phyloP scores from a whole-genome alignment of 92 coral and sea anemone genomes.

The Paragorgia papillata region DNA sequence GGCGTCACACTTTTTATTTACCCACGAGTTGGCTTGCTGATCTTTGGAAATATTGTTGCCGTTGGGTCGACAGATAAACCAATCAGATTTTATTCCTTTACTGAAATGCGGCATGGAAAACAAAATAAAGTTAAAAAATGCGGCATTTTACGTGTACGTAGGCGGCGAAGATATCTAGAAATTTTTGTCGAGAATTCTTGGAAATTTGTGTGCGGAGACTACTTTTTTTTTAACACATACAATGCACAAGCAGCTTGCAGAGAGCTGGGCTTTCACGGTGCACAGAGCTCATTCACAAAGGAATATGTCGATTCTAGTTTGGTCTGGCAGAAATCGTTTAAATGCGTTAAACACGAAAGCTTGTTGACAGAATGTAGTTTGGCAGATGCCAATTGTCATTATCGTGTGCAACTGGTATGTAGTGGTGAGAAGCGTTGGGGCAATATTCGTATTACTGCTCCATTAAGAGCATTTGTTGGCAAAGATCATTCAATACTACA shows the following conservation, averaged over 20 bases:
- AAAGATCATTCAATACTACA: neutral
- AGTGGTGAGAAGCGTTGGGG: neutral
- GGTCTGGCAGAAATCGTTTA: neutral
- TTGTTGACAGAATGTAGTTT: neutral
- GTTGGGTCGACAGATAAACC: constrained; percentile 53
- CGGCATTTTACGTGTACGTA: neutral
- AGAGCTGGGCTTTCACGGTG: constrained; percentile 5
- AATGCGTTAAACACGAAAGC: constrained; percentile 21
- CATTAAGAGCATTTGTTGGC: neutral
- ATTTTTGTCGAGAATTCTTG: neutral
- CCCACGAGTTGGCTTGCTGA: constrained; percentile 62
- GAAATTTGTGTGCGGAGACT: neutral
- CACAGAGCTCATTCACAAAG: neutral
- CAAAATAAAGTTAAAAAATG: neutral
- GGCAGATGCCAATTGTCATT: neutral
- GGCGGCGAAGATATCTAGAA: neutral
- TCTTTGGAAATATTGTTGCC: constrained; percentile 69
- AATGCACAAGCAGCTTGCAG: constrained; percentile 21
- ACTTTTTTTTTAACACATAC: constrained; percentile 1
- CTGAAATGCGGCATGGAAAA: neutral
- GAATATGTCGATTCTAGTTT: neutral
- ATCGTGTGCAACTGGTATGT: neutral
- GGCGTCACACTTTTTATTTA: constrained; percentile 59
- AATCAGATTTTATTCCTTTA: constrained; percentile 42
- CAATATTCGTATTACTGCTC: neutral